phyloP scores from a whole-genome alignment of 2,797 vertebrate genomes.

The Ambastaia sidthimunki region DNA sequence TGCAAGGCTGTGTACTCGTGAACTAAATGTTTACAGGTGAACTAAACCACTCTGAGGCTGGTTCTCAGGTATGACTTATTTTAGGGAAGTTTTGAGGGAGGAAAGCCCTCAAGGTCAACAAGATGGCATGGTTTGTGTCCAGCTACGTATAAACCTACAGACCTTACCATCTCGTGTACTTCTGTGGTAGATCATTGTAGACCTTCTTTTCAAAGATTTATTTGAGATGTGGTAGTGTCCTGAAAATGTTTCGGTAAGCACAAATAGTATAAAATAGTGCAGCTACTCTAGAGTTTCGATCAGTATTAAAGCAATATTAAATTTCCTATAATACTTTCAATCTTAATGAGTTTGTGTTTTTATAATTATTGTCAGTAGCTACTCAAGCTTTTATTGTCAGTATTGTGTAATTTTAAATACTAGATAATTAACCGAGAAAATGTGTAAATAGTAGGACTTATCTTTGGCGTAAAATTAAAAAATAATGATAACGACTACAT shows the following conservation, averaged over 20 bases:
- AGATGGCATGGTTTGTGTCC: not conserved
- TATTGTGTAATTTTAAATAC: constrained; percentile 36
- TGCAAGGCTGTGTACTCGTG: constrained; percentile 95
- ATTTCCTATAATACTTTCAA: constrained; percentile 14
- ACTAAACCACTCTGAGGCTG: constrained; percentile 64
- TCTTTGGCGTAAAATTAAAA: not conserved
- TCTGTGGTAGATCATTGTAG: constrained; percentile 44
- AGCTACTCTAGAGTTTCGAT: constrained; percentile 44
- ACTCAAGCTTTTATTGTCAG: constrained; percentile 28
- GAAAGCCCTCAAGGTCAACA: constrained; percentile 34
- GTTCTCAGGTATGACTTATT: constrained; percentile 40
- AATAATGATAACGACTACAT: not conserved
- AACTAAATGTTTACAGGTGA: constrained; percentile 78
- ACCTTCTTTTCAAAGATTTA: constrained; percentile 11
- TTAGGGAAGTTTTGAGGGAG: constrained; percentile 47
- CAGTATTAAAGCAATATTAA: constrained; percentile 60
- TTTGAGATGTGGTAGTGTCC: constrained; percentile 32
- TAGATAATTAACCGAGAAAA: constrained; percentile 35
- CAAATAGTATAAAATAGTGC: constrained; percentile 49
- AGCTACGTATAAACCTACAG: constrained; percentile 62
- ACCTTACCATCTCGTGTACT: constrained; percentile 63
- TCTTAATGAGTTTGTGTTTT: constrained; percentile 27
- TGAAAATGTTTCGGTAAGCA: constrained; percentile 47
- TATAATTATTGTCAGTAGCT: constrained; percentile 41
- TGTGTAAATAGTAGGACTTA: constrained; percentile 27